Conservation (phyloP, 1,140 invertebrate genomes). For the Achroia grisella region DNA sequence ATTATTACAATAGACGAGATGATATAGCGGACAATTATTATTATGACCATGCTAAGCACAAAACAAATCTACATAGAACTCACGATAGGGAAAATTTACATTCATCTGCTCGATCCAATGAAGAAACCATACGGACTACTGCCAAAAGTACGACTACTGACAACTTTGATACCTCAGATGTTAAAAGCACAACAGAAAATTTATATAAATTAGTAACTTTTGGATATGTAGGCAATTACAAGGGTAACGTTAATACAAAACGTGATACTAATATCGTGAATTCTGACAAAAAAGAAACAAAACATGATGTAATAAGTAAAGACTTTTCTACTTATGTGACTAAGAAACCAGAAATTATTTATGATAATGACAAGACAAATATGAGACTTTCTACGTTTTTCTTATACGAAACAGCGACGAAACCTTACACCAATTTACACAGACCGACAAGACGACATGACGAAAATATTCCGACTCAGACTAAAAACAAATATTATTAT, state of each 20-base stretch:
- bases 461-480: constrained; percentile 25
- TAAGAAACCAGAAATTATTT: constrained; percentile 17
- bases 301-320: constrained; percentile 39
- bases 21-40: constrained; percentile 16
- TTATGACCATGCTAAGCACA: constrained; percentile 35
- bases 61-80: constrained; percentile 20
- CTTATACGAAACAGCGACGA: constrained; percentile 53
- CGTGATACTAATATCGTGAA: constrained; percentile 12
- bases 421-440: constrained; percentile 42
- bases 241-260: constrained; percentile 13
- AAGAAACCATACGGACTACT: constrained; percentile 23
- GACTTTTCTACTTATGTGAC: constrained; percentile 44
- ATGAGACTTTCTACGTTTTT: constrained; percentile 61
- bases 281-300: constrained; percentile 18
- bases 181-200: constrained; percentile 45
- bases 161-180: constrained; percentile 22
- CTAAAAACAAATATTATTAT: constrained; percentile 70
- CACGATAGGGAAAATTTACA: constrained; percentile 19
- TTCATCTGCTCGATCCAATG: constrained; percentile 54
- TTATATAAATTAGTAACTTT: constrained; percentile 60
- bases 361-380: constrained; percentile 14
- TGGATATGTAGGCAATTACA: constrained; percentile 58
- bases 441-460: constrained; percentile 57
- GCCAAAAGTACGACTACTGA: constrained; percentile 20
- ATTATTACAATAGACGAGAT: constrained; percentile 52